Evolutionary conservation across 2,113 vertebrate species (phyloP).

Genomic region (Cettia cetti): DNA sequence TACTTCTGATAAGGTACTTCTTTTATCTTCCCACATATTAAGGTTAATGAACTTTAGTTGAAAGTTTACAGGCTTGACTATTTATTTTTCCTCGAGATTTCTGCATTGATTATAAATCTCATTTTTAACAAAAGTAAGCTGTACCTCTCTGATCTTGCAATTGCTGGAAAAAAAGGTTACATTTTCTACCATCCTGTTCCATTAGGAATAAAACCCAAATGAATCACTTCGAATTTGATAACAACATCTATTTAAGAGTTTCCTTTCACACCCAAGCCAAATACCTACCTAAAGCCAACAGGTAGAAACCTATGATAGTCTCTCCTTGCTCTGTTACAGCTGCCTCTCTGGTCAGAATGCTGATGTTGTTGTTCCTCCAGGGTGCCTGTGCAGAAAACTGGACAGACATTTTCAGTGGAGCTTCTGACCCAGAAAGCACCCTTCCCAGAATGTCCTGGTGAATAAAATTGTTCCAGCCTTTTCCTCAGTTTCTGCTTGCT

Average conservation of each 20-base stretch:
- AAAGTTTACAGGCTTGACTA: neutral
- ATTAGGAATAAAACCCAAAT: neutral
- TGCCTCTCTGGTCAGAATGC: conserved; percentile 73
- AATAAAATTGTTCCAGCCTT: neutral
- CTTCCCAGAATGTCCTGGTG: neutral
- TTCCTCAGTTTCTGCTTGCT: conserved; percentile 4
- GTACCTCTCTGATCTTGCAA: neutral
- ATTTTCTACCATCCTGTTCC: neutral
- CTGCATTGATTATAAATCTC: neutral
- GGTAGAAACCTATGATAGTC: conserved; percentile 81
- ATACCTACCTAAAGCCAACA: conserved; percentile 77
- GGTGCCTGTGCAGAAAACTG: conserved; percentile 76
- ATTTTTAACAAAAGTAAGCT: neutral
- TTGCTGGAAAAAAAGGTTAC: neutral
- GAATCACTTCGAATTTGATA: neutral
- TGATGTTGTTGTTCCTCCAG: conserved; percentile 87
- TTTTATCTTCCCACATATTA: neutral
- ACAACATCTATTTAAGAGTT: neutral
- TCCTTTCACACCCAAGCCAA: neutral
- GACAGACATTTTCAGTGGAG: conserved; percentile 71
- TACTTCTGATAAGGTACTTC: neutral
- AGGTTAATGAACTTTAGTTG: neutral
- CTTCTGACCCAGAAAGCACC: neutral
- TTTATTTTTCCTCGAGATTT: neutral
- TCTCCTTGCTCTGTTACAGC: conserved; percentile 81